phyloP scores from a whole-genome alignment of 2,113 vertebrate species.

The Empidonax traillii region DNA sequence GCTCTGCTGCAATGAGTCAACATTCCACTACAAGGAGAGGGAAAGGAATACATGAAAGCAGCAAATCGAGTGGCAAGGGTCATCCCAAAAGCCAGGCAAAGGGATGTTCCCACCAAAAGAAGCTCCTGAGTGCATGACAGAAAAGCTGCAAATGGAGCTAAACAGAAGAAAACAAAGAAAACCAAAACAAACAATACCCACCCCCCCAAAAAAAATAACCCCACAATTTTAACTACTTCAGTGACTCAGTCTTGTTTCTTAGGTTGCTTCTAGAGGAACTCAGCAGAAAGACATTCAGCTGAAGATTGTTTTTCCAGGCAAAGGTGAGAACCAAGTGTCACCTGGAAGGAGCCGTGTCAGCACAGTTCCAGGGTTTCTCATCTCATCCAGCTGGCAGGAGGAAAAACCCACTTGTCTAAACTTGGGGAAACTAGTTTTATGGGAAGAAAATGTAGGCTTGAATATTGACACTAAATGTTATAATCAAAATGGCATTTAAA shows the following conservation, averaged over 20 bases:
- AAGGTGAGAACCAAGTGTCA: slow-evolving; percentile 9
- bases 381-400: slow-evolving; percentile 54
- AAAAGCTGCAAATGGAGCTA: neutral
- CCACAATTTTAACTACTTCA: neutral
- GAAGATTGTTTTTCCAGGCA: neutral
- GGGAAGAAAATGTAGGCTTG: slow-evolving; percentile 69
- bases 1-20: neutral
- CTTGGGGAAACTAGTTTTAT: slow-evolving; percentile 62
- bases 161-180: neutral
- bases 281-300: neutral
- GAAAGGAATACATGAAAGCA: neutral
- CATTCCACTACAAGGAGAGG: accelerated
- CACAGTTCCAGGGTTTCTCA: slow-evolving; percentile 22
- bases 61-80: neutral
- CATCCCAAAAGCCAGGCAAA: neutral
- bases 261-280: neutral
- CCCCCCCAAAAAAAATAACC: neutral
- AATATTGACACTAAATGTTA: slow-evolving; percentile 73
- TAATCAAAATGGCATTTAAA: slow-evolving; percentile 78
- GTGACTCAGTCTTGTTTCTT: neutral
- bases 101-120: neutral
- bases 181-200: neutral
- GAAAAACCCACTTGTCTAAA: slow-evolving; percentile 65
- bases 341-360: slow-evolving; percentile 27
- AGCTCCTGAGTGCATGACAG: neutral